phyloP scores from a whole-genome alignment of 2,113 vertebrate species.

The Psilopsiagon aymara region DNA sequence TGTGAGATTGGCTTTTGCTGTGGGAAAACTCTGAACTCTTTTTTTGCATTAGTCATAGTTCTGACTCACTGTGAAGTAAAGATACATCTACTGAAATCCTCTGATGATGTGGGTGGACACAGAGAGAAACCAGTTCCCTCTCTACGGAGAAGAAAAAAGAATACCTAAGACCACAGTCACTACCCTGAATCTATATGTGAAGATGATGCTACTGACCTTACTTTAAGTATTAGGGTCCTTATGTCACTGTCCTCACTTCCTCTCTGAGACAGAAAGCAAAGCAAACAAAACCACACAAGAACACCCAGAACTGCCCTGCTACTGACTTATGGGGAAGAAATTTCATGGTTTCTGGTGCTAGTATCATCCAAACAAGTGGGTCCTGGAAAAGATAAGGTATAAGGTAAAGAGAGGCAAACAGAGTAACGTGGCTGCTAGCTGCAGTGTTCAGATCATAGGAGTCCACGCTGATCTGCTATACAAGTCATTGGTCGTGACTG shows the following conservation, averaged over 20 bases:
- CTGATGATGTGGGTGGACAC: background rate
- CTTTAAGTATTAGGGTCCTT: background rate
- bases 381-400: background rate
- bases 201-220: background rate
- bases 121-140: background rate
- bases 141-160: background rate
- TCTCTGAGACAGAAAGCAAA: background rate
- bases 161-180: background rate
- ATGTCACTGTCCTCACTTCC: background rate
- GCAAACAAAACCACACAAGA: background rate
- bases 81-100: background rate
- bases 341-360: background rate
- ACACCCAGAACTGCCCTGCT: background rate
- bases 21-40: background rate
- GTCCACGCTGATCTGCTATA: background rate
- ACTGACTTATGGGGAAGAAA: background rate
- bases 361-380: rapidly evolving
- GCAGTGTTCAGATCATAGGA: background rate
- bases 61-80: background rate
- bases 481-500: background rate
- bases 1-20: background rate
- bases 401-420: background rate
- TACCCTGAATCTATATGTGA: background rate
- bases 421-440: background rate
- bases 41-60: background rate